Evolutionary conservation across 2,888 invertebrate genomes (phyloP), one percentile per base, ranked within the genome.

Genomic region (Lasioglossum marginatum): DNA sequence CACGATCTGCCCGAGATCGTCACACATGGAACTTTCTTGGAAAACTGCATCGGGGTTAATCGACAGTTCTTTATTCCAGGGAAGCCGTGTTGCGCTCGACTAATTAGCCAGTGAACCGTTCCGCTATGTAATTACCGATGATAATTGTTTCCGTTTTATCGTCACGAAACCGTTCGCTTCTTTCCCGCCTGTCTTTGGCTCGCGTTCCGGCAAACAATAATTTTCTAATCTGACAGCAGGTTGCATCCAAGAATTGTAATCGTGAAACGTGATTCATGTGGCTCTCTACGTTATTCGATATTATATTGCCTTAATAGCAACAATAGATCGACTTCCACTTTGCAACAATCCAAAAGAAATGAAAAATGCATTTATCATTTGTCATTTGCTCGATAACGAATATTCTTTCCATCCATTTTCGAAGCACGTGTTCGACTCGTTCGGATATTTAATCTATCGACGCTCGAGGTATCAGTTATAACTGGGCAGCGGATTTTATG

Each of bases 31-130:
- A 45, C 60, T 88, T 68, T 88, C 82, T 82, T 37, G 72, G 83
- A 84, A 87, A 75, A 81, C 40, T 14, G 63, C 85, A 82, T 81
- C 70, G 80, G 82, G 81, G 81, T 88, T 82, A 88, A 87, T 87
- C 85, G 82, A 60, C 90, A 48, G 79, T 86, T 78, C 80, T 63
- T 89, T 34, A 71, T 77, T 87, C 70, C 19, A 37, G 72, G 52
- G 81, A 82, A 90, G 82, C 27, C 66, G 73, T 72, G 79, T 66
- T 45, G 40, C 71, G 12, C 60, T 27, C 71, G 70, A 71, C 78
- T 88, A 88, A 89, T 90, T 84, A 84, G 45, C 63, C 37, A 16
- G 80, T 34, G 63, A 80, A 79, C 43, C 52, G 48, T 66, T 75
- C 52, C 8, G 4, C 72, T 10, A 31, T 43, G 37, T 45, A 40